phyloP scores from a whole-genome alignment of 2,113 vertebrate species.

The Eonycteris spelaea region DNA sequence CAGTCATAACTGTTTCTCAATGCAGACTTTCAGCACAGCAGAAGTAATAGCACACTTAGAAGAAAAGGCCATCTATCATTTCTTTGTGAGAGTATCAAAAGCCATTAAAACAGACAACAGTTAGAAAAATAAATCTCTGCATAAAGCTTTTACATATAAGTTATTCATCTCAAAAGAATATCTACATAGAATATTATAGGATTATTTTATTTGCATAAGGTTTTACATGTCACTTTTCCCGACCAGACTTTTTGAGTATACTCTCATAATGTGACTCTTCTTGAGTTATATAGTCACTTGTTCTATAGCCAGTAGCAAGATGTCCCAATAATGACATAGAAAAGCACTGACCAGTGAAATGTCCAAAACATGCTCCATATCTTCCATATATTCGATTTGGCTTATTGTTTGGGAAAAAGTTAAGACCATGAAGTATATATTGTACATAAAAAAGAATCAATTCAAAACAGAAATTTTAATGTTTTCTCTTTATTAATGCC shows the following conservation, averaged over 20 bases:
- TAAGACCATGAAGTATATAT: not conserved
- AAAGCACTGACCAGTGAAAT: not conserved
- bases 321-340: not conserved
- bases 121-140: conserved; percentile 1
- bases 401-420: not conserved
- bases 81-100: not conserved
- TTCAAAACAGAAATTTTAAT: not conserved
- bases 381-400: not conserved
- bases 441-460: not conserved
- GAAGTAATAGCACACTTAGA: not conserved
- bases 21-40: not conserved
- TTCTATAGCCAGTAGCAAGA: not conserved
- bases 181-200: not conserved
- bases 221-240: not conserved
- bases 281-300: not conserved
- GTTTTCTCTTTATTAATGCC: not conserved
- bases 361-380: not conserved
- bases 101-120: not conserved
- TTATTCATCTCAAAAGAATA: conserved; percentile 30
- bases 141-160: not conserved
- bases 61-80: not conserved
- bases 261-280: not conserved
- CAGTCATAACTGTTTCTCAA: not conserved
- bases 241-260: not conserved
- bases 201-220: conserved; percentile 33